Evolutionary conservation across 2,113 vertebrate species (phyloP), one percentile per base, ranked within the genome.

Genomic region (Dunckerocampus dactyliophorus): DNA sequence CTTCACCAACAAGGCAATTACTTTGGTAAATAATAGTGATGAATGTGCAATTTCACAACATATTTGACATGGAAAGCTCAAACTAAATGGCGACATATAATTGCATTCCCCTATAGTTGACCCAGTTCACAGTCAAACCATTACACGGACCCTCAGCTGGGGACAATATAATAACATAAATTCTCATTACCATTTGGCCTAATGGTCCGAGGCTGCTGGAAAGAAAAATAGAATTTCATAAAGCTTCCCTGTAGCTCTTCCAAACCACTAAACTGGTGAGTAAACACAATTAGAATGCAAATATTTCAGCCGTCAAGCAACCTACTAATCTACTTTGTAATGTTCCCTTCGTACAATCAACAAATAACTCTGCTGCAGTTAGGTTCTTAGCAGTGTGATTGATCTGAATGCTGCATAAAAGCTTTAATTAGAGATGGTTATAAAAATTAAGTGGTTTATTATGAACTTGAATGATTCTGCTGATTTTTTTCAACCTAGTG

Each of bases 201-300:
- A 61, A 64, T 57, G 31, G 52, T 65, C 71, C 17, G 45, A 50
- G 63, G 70, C 62, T 82, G 75, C 80, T 50, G 31, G 72, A 51
- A 47, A 68, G 50, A 34, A 46, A 67, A 75, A 71, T 56, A 61
- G 48, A 78, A 72, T 80, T 65, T 5, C 12, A 78, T 76, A 74
- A 80, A 70, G 71, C 54, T 62, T 47, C 68, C 39, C 49, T 61
- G 67, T 62, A 58, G 28, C 28, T 59, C 37, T 47, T 74, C 62
- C 22, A 59, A 62, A 63, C 39, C 39, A 59, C 42, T 63, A 20
- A 80, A 74, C 34, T n/a, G 31, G 54, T 66, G 34, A 62, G 51
- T 60, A 75, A 76, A 85, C 69, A 72, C 34, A 62, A 67, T 72
- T 62, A 71, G 52, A 75, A 63, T 70, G 57, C 34, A 71, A 76